phyloP scores from a whole-genome alignment of 2,888 invertebrate species.

The Polia nebulosa region DNA sequence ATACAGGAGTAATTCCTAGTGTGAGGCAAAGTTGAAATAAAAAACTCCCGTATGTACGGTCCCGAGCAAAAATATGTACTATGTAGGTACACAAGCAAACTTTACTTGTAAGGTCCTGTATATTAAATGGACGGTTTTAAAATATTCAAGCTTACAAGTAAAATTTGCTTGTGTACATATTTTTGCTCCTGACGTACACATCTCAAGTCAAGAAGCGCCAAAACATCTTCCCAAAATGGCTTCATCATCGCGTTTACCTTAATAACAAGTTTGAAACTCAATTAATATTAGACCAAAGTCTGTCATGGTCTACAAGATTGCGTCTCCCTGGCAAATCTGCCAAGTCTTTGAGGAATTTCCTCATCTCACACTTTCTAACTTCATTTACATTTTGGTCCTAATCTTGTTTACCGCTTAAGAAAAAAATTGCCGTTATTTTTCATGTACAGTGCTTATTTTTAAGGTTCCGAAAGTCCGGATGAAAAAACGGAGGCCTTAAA shows the following conservation, averaged over 20 bases:
- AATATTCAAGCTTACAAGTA: too few species aligned
- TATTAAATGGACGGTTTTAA: too few species aligned
- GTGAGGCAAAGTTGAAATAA: too few species aligned
- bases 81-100: too few species aligned
- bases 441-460: not conserved
- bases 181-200: too few species aligned
- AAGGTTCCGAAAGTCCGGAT: too few species aligned
- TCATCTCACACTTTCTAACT: slow-evolving; percentile 15
- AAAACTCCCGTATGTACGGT: too few species aligned
- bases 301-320: slow-evolving; percentile 26
- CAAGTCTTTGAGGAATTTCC: slow-evolving; percentile 56
- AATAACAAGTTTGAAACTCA: slow-evolving; percentile 64
- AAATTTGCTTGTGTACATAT: too few species aligned
- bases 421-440: slow-evolving; percentile 13
- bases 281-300: slow-evolving; percentile 59
- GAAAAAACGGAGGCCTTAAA: too few species aligned
- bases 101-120: too few species aligned
- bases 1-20: too few species aligned
- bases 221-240: slow-evolving; percentile 31
- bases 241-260: slow-evolving; percentile 30
- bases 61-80: too few species aligned
- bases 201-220: not conserved
- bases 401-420: not conserved
- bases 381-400: slow-evolving; percentile 6
- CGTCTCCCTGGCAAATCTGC: slow-evolving; percentile 27